Evolutionary conservation across 2,797 vertebrate species (phyloP).

Genomic region (Hozukius guyotensis): DNA sequence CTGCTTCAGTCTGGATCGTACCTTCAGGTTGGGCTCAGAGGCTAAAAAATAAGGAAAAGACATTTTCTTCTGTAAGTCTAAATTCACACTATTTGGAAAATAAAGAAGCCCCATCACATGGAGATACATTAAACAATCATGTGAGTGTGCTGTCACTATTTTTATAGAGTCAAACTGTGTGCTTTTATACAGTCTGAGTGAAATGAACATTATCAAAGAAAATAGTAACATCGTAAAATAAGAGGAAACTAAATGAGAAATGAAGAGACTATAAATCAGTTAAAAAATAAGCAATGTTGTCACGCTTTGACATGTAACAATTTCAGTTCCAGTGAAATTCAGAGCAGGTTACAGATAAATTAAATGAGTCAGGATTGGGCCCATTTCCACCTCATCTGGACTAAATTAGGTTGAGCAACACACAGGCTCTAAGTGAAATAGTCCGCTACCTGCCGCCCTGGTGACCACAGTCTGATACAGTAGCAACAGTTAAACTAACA

Average conservation of each 20-base stretch:
- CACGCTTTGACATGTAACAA: slow-evolving; percentile 48
- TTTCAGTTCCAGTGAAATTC: slow-evolving; percentile 58
- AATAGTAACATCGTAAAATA: slow-evolving; percentile 31
- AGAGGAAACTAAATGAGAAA: slow-evolving; percentile 25
- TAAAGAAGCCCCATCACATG: not conserved
- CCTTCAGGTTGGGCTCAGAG: slow-evolving; percentile 91
- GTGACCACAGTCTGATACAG: slow-evolving; percentile 83
- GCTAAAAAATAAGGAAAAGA: slow-evolving; percentile 64
- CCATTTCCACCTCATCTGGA: slow-evolving; percentile 83
- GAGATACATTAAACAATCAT: not conserved
- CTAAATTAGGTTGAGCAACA: slow-evolving; percentile 80
- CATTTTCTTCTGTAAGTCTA: not conserved
- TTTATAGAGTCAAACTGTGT: slow-evolving; percentile 1
- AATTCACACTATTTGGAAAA: not conserved
- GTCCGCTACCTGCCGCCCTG: slow-evolving; percentile 81
- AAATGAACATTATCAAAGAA: slow-evolving; percentile 37
- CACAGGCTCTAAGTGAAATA: slow-evolving; percentile 75
- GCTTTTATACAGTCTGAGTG: slow-evolving; percentile 9
- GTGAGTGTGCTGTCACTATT: not conserved
- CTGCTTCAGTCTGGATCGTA: slow-evolving; percentile 95
- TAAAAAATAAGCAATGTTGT: slow-evolving; percentile 34
- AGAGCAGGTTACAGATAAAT: slow-evolving; percentile 68
- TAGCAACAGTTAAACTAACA: slow-evolving; percentile 86
- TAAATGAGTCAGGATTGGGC: slow-evolving; percentile 75
- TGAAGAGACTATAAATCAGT: slow-evolving; percentile 29